Base-by-base conservation (phyloP, 2,113 vertebrate species). In the Casuarius casuarius region DNA sequence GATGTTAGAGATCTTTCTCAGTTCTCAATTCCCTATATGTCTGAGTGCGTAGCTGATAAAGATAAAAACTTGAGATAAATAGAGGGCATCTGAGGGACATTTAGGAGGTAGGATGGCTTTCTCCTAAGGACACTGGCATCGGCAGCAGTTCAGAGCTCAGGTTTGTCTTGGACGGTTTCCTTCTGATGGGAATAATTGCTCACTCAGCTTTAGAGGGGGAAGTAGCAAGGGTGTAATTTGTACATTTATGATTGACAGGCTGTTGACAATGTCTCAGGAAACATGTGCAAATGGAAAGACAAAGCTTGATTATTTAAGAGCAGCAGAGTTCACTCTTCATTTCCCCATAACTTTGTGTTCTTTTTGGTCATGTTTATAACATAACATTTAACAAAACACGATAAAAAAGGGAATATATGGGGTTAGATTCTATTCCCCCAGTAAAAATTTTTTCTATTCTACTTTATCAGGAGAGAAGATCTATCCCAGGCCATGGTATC, bases 371-470 rank as follows among this genome's bases (percentile, higher is more conserved):
- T 52, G 42, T 87, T 94, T 89, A 35, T 70, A 73, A 35, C 40
- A 38, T 22, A 68, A 11, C 38, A 58, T 91, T 74, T 84, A 92
- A 87, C 48, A 84, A 92, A 91, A 42, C 51, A 72, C 56, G 63
- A 72, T 51, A 25, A 87, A 87, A 35, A 79, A 58, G 8, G 73
- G 48, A 68, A 84, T 91, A 79, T 59, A 87, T 49, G 82, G 71
- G 20, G n/a, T 71, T 67, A 67, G n/a, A 73, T 73, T 84, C 87
- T 90, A 61, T 72, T 89, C 66, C 25, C 49, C 51, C 44, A 79
- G 61, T 92, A 79, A 92, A 95, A 95, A 95, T 82, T 61, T 52
- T 26, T 87, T 66, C 61, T 12, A 26, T 87, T 66, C 61, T 12
- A 1, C 89, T 79, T 91, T 49, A 83, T 78, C 82, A 63, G 82